Percentiles rank a stretch among this genome's conserved stretches.
Evolutionary conservation across 2,797 vertebrate genomes (phyloP).

Genomic region (Geotrypetes seraphini): DNA sequence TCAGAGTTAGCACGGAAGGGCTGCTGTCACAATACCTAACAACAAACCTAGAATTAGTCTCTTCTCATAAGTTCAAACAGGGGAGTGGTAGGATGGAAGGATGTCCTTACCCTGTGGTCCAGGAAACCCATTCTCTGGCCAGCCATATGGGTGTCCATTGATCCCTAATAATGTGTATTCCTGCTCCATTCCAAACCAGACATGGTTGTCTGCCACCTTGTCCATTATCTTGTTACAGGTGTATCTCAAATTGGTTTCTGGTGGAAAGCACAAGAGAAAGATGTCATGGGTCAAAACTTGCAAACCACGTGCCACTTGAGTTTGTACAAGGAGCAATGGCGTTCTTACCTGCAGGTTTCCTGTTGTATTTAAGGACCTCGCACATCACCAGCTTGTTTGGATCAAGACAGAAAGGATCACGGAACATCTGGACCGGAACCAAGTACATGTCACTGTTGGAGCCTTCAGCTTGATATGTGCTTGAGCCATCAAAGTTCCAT

Average conservation of each 20-base stretch:
- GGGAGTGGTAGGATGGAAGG: too few species aligned
- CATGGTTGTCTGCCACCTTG: conserved; percentile 42
- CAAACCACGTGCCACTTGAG: too few species aligned
- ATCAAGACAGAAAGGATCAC: conserved; percentile 71
- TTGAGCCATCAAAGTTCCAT: conserved; percentile 80
- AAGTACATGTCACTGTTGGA: conserved; percentile 81
- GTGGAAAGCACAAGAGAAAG: not conserved
- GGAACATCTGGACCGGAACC: conserved; percentile 68
- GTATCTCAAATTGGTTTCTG: conserved; percentile 68
- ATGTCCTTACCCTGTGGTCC: conserved; percentile 61
- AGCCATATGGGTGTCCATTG: conserved; percentile 66
- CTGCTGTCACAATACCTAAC: too few species aligned
- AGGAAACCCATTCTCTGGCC: conserved; percentile 70
- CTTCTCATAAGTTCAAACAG: too few species aligned
- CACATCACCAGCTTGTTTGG: conserved; percentile 86
- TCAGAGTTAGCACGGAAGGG: too few species aligned
- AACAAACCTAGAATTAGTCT: too few species aligned
- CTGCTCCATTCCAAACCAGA: conserved; percentile 86
- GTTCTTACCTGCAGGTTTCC: conserved; percentile 56
- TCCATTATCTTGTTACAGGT: conserved; percentile 69
- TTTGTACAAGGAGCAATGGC: too few species aligned
- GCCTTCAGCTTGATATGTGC: conserved; percentile 60
- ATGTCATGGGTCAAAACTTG: not conserved
- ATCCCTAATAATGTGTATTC: conserved; percentile 70
- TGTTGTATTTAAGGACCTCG: conserved; percentile 72